Evolutionary conservation across 2,113 vertebrate genomes (phyloP).

Genomic region (Neodon shergylaensis): DNA sequence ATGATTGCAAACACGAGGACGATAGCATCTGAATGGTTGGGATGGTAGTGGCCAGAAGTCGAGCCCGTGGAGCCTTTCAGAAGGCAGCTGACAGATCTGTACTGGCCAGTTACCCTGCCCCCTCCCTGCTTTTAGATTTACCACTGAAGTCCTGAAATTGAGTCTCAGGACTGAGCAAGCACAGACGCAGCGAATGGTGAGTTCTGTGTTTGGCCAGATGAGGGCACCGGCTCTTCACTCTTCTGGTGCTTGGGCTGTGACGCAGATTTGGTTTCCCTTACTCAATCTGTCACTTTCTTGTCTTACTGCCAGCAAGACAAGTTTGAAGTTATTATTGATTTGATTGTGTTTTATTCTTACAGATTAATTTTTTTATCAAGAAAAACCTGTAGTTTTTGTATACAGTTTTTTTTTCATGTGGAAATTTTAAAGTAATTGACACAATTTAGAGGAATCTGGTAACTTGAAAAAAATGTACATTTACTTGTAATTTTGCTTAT

Average conservation of each 20-base stretch:
- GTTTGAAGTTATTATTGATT: conserved; percentile 57
- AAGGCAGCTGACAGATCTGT: neutral
- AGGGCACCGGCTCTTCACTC: conserved; percentile 73
- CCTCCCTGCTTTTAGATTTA: neutral
- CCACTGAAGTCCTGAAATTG: neutral
- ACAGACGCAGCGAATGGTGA: neutral
- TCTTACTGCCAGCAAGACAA: conserved; percentile 26
- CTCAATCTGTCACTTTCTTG: conserved; percentile 45
- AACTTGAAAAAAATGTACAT: conserved; percentile 27
- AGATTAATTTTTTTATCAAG: neutral
- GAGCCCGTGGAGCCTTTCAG: neutral
- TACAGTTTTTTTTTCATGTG: neutral
- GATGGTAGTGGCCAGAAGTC: neutral
- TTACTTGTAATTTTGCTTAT: conserved; percentile 13
- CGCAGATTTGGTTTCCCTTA: conserved; percentile 51
- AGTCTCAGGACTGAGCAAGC: neutral
- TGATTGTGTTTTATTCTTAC: conserved; percentile 32
- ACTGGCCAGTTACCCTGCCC: neutral
- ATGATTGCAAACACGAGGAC: neutral
- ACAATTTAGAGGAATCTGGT: neutral
- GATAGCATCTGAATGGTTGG: neutral
- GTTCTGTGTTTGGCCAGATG: conserved; percentile 73
- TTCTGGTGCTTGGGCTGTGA: conserved; percentile 53
- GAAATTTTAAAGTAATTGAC: conserved; percentile 17
- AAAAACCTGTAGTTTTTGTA: conserved; percentile 27